Evolutionary conservation across 2,888 invertebrate species (phyloP).

Genomic region (Latheticus oryzae): DNA sequence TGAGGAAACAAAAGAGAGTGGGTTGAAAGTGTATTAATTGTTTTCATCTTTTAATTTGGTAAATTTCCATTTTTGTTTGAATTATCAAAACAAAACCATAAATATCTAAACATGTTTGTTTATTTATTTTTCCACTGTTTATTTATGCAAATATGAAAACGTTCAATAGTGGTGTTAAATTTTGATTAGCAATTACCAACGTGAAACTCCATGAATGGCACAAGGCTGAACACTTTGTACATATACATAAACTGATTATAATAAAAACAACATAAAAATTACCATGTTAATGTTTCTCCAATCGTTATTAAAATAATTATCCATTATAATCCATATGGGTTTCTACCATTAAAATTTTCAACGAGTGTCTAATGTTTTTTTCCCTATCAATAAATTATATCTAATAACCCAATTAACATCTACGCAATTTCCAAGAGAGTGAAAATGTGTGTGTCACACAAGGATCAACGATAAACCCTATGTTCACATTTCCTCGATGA

Average conservation of each 20-base stretch:
- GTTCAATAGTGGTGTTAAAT: conserved; percentile 6
- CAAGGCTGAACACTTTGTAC: conserved; percentile 18
- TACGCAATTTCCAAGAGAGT: no score
- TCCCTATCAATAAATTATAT: conserved; percentile 6
- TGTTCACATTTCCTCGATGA: conserved; percentile 35
- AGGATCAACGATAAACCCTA: no score
- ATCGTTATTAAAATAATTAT: conserved; percentile 7
- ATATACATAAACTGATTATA: conserved; percentile 15
- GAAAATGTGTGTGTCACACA: no score
- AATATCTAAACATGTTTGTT: no score
- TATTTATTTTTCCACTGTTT: conserved; percentile 1
- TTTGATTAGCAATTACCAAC: conserved; percentile 14
- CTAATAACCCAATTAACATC: conserved; percentile 9
- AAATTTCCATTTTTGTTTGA: background rate
- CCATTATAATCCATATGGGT: conserved; percentile 4
- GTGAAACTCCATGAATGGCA: conserved; percentile 9
- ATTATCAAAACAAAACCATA: background rate
- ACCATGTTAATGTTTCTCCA: conserved; percentile 16
- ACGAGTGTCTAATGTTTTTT: conserved; percentile 13
- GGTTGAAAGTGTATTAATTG: no score
- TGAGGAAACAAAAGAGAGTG: no score
- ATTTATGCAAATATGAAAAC: conserved; percentile 3
- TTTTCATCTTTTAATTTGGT: no score
- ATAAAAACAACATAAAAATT: conserved; percentile 22
- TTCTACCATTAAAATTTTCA: conserved; percentile 1